Evolutionary conservation across 2,113 vertebrate genomes (phyloP).

Genomic region (Halichoerus grypus): DNA sequence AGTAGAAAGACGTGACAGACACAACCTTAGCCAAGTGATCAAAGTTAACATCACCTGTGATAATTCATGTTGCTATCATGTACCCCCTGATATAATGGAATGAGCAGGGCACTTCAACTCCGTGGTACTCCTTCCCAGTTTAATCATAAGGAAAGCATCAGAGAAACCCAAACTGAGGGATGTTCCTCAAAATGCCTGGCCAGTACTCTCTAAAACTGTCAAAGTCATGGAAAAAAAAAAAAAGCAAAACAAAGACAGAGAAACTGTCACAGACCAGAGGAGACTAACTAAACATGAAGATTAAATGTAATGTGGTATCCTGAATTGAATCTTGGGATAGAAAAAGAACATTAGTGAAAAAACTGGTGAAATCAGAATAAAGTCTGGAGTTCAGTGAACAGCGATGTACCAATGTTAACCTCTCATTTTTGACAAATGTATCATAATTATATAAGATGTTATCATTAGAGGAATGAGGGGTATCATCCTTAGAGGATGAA

Average conservation of each 20-base stretch:
- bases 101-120: background rate
- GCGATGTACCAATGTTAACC: background rate
- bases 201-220: background rate
- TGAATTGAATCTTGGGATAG: conserved; percentile 27
- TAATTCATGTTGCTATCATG: background rate
- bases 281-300: conserved; percentile 40
- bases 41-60: background rate
- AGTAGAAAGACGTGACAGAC: background rate
- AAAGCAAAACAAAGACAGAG: background rate
- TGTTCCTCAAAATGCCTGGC: background rate
- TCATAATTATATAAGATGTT: background rate
- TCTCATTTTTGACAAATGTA: background rate
- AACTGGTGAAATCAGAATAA: conserved; percentile 55
- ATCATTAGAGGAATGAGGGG: conserved; percentile 34
- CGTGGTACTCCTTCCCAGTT: background rate
- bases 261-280: conserved; percentile 8
- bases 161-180: background rate
- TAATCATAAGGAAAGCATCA: conserved; percentile 36
- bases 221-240: background rate
- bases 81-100: background rate
- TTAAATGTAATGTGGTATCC: conserved; percentile 32
- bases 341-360: conserved; percentile 51
- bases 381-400: conserved; percentile 48
- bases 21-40: background rate
- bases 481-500: background rate